Evolutionary conservation across 2,888 invertebrate genomes (phyloP).

Genomic region (Philereme vetulata): DNA sequence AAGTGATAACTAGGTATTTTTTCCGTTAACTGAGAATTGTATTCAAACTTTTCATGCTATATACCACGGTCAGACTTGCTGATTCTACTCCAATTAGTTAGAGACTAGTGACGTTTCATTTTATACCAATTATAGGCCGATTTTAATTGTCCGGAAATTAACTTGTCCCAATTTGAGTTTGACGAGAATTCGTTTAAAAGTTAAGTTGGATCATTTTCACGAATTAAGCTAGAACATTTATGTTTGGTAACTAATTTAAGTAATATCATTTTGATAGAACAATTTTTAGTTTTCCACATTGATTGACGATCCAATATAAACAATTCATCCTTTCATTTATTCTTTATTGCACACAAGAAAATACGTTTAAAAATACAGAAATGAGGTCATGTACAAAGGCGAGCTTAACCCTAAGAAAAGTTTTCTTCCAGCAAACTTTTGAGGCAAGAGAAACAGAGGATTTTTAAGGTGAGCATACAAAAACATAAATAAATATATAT

Average conservation of each 20-base stretch:
- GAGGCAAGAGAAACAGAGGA: too few relatives aligned
- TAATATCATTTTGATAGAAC: too few relatives aligned
- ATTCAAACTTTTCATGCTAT: constrained; percentile 1
- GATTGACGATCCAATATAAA: too few relatives aligned
- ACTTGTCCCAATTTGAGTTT: constrained; percentile 15
- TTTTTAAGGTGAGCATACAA: too few relatives aligned
- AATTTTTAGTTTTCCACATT: too few relatives aligned
- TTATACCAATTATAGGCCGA: constrained; percentile 10
- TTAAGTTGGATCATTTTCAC: constrained; percentile 17
- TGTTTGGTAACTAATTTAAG: background rate
- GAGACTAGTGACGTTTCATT: constrained; percentile 23
- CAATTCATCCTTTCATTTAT: too few relatives aligned
- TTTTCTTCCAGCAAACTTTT: too few relatives aligned
- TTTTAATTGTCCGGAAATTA: constrained; percentile 22
- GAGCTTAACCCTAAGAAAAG: too few relatives aligned
- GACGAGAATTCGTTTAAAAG: constrained; percentile 4
- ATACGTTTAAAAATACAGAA: too few relatives aligned
- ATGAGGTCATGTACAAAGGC: too few relatives aligned
- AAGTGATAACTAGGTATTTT: constrained; percentile 45
- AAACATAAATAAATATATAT: too few relatives aligned
- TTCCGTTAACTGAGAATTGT: constrained; percentile 18
- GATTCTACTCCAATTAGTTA: constrained; percentile 29
- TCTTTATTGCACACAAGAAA: too few relatives aligned
- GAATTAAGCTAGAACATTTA: background rate
- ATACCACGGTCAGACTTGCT: constrained; percentile 19